Conservation (phyloP, 2,797 vertebrate genomes). For the Gouania willdenowi region DNA sequence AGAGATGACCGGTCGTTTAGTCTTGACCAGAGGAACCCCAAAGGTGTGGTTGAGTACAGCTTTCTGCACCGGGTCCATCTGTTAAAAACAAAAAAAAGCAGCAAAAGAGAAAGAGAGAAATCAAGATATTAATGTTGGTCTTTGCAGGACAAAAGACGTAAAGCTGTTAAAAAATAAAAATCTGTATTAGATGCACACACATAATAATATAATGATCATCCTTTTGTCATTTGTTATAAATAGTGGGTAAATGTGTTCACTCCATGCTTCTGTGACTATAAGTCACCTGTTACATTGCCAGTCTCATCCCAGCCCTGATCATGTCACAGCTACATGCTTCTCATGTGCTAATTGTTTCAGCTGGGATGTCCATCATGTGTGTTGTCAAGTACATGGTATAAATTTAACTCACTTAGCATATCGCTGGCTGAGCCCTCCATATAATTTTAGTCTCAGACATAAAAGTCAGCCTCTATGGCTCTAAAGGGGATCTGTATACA, state of each 20-base stretch:
- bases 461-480: constrained; percentile 20
- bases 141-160: too few relatives aligned
- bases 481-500: constrained; percentile 24
- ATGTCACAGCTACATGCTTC: constrained; percentile 4
- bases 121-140: too few relatives aligned
- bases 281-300: constrained; percentile 17
- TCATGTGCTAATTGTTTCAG: constrained; percentile 51
- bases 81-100: constrained; percentile 24
- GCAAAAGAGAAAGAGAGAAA: neutral
- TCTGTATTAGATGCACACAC: too few relatives aligned
- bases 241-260: too few relatives aligned
- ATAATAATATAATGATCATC: too few relatives aligned
- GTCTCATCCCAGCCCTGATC: constrained; percentile 11
- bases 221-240: too few relatives aligned
- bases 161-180: too few relatives aligned
- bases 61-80: constrained; percentile 94
- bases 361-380: constrained; percentile 47
- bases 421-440: constrained; percentile 38
- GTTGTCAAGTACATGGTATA: constrained; percentile 49
- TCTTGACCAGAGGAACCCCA: constrained; percentile 84
- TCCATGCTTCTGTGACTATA: too few relatives aligned
- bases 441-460: constrained; percentile 47
- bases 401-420: constrained; percentile 55
- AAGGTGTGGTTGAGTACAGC: constrained; percentile 89
- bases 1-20: constrained; percentile 87